A percentile compares a stretch with the other conserved stretches of the same genome.
These are phyloP conservation scores for Drosophila cardini DNA, from an alignment of 1,140 invertebrate genomes.

Conservation along the genomic window DNA sequence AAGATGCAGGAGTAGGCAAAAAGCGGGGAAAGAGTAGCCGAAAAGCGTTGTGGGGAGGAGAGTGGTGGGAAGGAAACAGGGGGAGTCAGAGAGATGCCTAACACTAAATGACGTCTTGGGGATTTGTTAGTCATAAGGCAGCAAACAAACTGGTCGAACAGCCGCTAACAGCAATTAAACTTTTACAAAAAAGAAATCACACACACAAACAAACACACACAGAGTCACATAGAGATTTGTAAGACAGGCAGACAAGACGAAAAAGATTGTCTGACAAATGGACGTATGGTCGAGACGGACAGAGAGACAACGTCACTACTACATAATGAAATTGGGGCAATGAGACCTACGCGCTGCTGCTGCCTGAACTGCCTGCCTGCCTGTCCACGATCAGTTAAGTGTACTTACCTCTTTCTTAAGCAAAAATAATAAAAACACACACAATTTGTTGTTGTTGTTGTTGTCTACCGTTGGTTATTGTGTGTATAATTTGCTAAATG, in stretches of 20 bases:
- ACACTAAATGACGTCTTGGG: conserved; percentile 42
- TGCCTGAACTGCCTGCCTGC: background rate
- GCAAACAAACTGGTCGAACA: conserved; percentile 21
- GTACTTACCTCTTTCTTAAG: conserved; percentile 37
- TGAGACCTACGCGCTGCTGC: conserved; percentile 23
- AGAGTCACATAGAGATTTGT: conserved; percentile 5
- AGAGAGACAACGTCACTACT: background rate
- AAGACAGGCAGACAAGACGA: background rate
- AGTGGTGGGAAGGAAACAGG: background rate
- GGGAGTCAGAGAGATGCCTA: background rate
- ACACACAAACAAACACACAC: background rate
- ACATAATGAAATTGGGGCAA: conserved; percentile 37
- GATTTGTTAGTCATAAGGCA: conserved; percentile 31
- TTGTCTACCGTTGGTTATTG: conserved; percentile 11
- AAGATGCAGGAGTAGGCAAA: conserved; percentile 6
- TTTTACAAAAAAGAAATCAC: conserved; percentile 17
- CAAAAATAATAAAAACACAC: conserved; percentile 5
- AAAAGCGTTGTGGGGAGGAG: background rate
- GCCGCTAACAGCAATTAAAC: conserved; percentile 36
- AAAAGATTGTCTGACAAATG: background rate
- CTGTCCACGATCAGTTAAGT: conserved; percentile 8
- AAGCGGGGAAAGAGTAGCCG: background rate
- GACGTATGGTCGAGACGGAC: background rate
- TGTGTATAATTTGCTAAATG: conserved; percentile 14
- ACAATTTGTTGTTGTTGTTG: no score